Evolutionary conservation across 2,797 vertebrate species (phyloP).

Genomic region (Heteromormyrus szaboi): DNA sequence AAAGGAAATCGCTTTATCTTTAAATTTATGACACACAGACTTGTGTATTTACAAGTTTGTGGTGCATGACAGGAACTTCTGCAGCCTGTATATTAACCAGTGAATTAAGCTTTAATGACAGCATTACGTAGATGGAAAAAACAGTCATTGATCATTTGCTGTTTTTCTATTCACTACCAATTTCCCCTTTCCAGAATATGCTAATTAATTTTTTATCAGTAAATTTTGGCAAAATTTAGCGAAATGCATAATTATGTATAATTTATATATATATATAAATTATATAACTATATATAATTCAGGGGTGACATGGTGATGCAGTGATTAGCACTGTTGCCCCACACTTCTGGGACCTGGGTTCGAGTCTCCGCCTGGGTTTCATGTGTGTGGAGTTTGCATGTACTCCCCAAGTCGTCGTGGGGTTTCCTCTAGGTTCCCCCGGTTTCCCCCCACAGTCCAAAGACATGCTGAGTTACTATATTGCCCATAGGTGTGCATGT

Average conservation of each 20-base stretch:
- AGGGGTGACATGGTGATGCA: no score
- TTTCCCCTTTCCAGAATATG: neutral
- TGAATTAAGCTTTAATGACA: constrained; percentile 50
- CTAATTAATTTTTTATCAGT: neutral
- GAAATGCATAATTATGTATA: neutral
- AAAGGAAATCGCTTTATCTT: constrained; percentile 36
- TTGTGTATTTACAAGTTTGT: constrained; percentile 45
- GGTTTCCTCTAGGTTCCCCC: no score
- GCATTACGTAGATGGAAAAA: constrained; percentile 40
- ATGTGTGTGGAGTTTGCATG: no score
- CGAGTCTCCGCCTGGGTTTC: no score
- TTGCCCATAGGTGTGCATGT: no score
- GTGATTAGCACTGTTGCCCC: no score
- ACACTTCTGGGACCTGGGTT: no score
- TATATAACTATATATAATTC: no score
- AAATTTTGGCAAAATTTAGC: neutral
- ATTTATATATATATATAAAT: neutral
- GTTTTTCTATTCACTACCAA: constrained; percentile 15
- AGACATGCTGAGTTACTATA: no score
- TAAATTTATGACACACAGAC: constrained; percentile 41
- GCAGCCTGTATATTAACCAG: constrained; percentile 46
- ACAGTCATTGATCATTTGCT: constrained; percentile 43
- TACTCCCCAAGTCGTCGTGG: no score
- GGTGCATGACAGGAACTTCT: constrained; percentile 46
- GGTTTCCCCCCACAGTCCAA: no score